Conservation (phyloP, 2,797 vertebrate species). For the Okamejei kenojei region DNA sequence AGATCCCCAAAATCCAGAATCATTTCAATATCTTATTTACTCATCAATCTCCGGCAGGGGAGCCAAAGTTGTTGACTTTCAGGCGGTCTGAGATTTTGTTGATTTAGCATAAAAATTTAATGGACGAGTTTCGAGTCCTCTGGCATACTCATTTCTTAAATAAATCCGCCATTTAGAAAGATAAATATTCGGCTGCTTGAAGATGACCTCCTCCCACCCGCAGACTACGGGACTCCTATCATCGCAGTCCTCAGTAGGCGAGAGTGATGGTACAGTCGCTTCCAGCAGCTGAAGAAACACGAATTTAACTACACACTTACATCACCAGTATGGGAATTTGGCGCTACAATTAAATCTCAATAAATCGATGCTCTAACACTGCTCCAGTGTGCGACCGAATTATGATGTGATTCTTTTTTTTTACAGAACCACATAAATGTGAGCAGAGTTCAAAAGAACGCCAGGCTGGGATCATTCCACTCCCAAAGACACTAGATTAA, state of each 20-base stretch:
- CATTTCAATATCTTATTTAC: constrained; percentile 39
- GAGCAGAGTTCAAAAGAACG: background rate
- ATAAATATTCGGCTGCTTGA: constrained; percentile 28
- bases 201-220: constrained; percentile 20
- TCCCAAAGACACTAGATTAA: background rate
- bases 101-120: constrained; percentile 38
- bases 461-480: background rate
- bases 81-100: constrained; percentile 37
- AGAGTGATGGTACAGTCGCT: background rate
- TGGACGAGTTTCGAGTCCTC: constrained; percentile 32
- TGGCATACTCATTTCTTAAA: constrained; percentile 38
- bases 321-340: background rate
- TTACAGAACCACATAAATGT: background rate
- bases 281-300: background rate
- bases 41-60: constrained; percentile 32
- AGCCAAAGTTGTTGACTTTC: constrained; percentile 36
- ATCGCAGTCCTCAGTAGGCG: background rate
- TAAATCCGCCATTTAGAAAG: constrained; percentile 39
- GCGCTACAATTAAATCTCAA: background rate
- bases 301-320: background rate
- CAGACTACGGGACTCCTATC: constrained; percentile 8
- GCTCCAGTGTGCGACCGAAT: background rate
- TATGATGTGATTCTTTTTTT: background rate
- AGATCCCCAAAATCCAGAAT: constrained; percentile 33
- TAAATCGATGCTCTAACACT: background rate